Evolutionary conservation across 2,797 vertebrate species (phyloP).

Genomic region (Sylvilagus floridanus): DNA sequence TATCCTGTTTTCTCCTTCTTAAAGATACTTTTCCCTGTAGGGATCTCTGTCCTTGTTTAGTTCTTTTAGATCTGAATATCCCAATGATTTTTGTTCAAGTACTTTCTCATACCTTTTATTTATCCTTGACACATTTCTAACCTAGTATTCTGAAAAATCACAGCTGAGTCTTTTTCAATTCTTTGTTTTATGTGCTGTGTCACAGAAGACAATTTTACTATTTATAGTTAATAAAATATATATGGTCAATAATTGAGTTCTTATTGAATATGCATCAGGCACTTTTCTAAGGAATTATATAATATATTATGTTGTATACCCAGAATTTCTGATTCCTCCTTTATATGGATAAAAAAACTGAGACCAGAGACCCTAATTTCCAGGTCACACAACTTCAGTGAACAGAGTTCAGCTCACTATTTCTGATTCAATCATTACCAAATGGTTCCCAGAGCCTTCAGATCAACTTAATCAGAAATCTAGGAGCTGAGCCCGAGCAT

Average conservation of each 20-base stretch:
- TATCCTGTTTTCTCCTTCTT: background rate
- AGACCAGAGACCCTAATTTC: background rate
- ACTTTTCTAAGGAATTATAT: background rate
- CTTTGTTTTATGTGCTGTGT: background rate
- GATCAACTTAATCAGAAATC: background rate
- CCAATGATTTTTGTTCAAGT: background rate
- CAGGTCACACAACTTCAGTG: background rate
- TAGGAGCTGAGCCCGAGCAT: background rate
- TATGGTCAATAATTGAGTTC: background rate
- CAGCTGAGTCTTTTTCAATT: background rate
- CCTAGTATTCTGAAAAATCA: background rate
- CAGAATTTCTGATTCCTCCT: background rate
- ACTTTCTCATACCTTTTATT: background rate
- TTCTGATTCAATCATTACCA: background rate
- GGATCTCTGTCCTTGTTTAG: background rate
- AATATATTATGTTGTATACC: background rate
- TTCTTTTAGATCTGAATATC: background rate
- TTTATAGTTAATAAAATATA: background rate
- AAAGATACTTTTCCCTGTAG: fast-evolving
- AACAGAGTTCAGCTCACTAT: background rate
- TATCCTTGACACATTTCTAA: background rate
- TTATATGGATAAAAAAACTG: background rate
- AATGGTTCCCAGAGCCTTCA: background rate
- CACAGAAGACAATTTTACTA: background rate
- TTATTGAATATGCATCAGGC: background rate